Evolutionary conservation across 2,888 invertebrate genomes (phyloP), one percentile per base, ranked within the genome.

Genomic region (Sturmia bella): DNA sequence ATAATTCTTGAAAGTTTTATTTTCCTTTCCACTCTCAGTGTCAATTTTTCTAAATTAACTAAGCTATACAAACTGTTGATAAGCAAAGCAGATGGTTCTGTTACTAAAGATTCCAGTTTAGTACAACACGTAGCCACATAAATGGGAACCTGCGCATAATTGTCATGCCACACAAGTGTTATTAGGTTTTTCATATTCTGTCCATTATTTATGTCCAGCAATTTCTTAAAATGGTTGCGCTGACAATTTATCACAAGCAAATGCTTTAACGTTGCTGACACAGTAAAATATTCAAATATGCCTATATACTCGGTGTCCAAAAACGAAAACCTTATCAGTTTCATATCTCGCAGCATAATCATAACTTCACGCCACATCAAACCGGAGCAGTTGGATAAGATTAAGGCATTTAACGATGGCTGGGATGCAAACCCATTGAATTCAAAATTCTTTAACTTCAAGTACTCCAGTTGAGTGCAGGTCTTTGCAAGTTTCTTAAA

Each of bases 341-440:
- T 66, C 78, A 78, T 66, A 27, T 72, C 57, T 37, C 72, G 43
- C 39, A 78, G 45, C n/a, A 78, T 66, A 0, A n/a, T 41, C 19
- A 59, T 78, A n/a, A 78, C 21, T 37, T 78, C 78, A 15, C 64
- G 64, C 78, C 78, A 78, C 1, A 72, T 52, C 9, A 78, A 57
- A 32, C 72, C 59, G 0, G 11, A 57, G 27, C 78, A 79, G 54
- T 72, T 79, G 9, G 72, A 72, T 11, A 79, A 59, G 15, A 52
- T n/a, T 7, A 79, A 19, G 0, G 32, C 45, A 4, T 24, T 27
- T 6, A 79, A 37, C 17, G 52, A 52, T 13, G 43, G 0, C 12
- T 68, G 17, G 2, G 15, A 13, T 1, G 59, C 48, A 11, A 79
- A 77, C 2, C 54, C 45, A 56, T 54, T 68, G 1, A 81, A 68